Percentiles rank a stretch among this genome's conserved stretches.
phyloP scores from a whole-genome alignment of 1,140 invertebrate genomes.

The Venturia canescens region DNA sequence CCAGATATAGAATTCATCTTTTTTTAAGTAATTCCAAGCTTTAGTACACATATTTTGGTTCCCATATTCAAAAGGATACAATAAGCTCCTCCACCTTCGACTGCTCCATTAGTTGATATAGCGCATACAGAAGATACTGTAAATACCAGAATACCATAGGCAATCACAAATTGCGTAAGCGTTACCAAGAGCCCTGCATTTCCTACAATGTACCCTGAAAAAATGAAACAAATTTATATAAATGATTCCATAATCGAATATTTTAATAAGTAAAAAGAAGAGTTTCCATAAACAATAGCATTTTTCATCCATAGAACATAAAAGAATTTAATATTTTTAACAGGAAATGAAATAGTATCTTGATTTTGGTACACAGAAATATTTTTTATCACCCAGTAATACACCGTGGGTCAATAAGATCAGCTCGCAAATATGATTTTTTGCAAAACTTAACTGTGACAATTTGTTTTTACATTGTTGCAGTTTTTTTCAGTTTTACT shows the following conservation, averaged over 20 bases:
- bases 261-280: constrained; percentile 7
- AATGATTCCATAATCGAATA: constrained; percentile 32
- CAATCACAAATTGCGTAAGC: constrained; percentile 91
- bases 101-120: constrained; percentile 98
- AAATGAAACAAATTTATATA: constrained; percentile 50
- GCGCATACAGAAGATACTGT: constrained; percentile 99
- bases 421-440: too few relatives aligned
- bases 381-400: too few relatives aligned
- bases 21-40: neutral
- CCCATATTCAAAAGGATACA: constrained; percentile 88
- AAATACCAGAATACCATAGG: constrained; percentile 96
- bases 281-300: constrained; percentile 10
- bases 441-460: too few relatives aligned
- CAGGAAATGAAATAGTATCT: too few relatives aligned
- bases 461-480: too few relatives aligned
- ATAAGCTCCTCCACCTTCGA: constrained; percentile 99
- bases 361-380: too few relatives aligned
- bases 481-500: too few relatives aligned
- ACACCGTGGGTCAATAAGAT: too few relatives aligned
- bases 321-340: too few relatives aligned
- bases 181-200: constrained; percentile 95
- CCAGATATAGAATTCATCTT: constrained; percentile 2
- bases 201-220: constrained; percentile 96
- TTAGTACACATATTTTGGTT: constrained; percentile 19
- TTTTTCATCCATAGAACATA: neutral